These are phyloP conservation scores for Euplagia quadripunctaria DNA, from an alignment of 2,888 invertebrate species.

Conservation along the genomic window DNA sequence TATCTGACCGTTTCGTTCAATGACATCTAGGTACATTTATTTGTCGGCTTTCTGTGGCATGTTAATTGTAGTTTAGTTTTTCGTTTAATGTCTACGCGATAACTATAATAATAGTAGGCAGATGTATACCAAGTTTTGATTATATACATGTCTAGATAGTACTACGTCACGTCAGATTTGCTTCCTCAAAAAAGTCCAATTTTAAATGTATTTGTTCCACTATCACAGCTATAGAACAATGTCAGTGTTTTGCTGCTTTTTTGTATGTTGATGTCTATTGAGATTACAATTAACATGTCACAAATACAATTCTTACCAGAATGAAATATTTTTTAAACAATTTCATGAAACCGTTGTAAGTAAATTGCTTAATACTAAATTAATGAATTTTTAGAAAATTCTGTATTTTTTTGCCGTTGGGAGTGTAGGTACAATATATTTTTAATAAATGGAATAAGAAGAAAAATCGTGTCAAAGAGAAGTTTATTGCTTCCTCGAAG, in stretches of 20 bases:
- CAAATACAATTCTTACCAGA: background rate
- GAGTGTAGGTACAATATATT: background rate
- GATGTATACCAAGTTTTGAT: background rate
- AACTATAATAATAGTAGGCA: background rate
- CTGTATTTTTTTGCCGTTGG: background rate
- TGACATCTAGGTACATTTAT: background rate
- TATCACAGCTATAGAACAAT: background rate
- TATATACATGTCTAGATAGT: background rate
- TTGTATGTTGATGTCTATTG: background rate
- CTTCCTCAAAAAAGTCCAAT: background rate
- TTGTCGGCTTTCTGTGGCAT: background rate
- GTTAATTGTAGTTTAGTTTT: background rate
- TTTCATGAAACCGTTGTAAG: background rate
- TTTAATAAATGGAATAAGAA: background rate
- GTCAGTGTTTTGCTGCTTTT: background rate
- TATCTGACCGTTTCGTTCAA: conserved; percentile 7
- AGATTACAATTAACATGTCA: background rate
- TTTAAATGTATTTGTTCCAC: background rate
- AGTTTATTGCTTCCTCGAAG: background rate
- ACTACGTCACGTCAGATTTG: background rate
- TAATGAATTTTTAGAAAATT: background rate
- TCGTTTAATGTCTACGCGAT: no score
- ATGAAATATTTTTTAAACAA: background rate
- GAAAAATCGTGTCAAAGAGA: background rate
- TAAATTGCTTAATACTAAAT: background rate